Conservation (phyloP, 2,113 vertebrate species). For the Chaetorhynchus papuensis region DNA sequence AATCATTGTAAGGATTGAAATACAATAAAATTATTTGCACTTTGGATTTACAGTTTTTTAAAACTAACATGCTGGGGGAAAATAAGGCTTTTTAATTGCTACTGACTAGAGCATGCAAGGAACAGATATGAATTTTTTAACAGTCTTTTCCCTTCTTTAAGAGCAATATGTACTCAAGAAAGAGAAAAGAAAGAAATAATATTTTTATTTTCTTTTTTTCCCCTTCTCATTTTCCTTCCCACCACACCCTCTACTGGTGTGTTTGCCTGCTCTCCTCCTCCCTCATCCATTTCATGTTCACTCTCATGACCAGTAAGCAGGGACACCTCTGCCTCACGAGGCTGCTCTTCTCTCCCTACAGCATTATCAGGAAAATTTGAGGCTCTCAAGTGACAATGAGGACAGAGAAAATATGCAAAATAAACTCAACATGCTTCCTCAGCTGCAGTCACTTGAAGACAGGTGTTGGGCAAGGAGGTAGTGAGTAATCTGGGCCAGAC, state of each 20-base stretch:
- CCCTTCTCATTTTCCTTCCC: not conserved
- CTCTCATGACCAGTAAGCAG: not conserved
- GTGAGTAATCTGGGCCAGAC: not conserved
- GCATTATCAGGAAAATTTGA: not conserved
- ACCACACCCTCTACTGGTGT: not conserved
- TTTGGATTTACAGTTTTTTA: not conserved
- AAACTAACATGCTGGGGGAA: not conserved
- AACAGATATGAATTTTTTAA: not conserved
- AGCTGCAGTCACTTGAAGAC: not conserved
- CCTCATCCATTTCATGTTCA: not conserved
- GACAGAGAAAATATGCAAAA: not conserved
- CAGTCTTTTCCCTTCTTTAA: not conserved
- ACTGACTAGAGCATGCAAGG: not conserved
- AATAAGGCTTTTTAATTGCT: not conserved
- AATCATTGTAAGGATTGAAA: not conserved
- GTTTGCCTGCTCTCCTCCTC: not conserved
- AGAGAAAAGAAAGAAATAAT: not conserved
- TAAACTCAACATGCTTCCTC: not conserved
- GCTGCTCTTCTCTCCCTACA: not conserved
- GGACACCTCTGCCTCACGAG: not conserved
- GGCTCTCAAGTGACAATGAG: not conserved
- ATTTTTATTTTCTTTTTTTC: fast-evolving
- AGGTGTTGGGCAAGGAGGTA: not conserved
- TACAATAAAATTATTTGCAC: not conserved
- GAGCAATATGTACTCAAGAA: not conserved